Base-by-base conservation (phyloP, 2,888 invertebrate genomes). In the Mimas tiliae region DNA sequence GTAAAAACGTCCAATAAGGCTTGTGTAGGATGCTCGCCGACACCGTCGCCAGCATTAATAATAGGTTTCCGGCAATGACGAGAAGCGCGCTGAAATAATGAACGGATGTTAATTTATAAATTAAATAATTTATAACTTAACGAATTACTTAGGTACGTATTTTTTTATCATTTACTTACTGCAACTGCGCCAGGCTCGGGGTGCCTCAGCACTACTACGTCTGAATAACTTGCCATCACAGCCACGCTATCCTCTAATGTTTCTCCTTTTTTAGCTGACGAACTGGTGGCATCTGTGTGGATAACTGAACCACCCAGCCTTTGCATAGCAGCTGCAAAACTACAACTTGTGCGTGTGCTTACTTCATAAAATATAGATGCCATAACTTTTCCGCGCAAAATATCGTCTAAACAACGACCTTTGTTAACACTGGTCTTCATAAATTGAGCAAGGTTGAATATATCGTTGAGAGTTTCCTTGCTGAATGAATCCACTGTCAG, bases 31-130 rank as follows among this genome's bases (percentile, higher is more conserved):
- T 99, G 99, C 85, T 99, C 99, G 0, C 99, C 99, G 0, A 98
- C 95, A 9, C 99, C 99, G 90, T 99, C 99, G 1, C 99, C 99
- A 12, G 99, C 99, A 92, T 99, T 99, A 64, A 99, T 96, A n/a
- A 99, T 91, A 0, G 99, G 98, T 82, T 97, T 98, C 0, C 97
- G 95, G 74, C 97, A 97, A 68, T 96, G 96, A 16, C 96, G 95
- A 0, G 98, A 96, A 0, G 98, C 98, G 78, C 95, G 95, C 98
- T 98, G 82, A 82, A 84, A 80, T 65, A 48, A 66, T 58, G 11
- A 45, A 64, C 21, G 11, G 6, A 16, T 9, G 16, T 1, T 19
- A n/a, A n/a, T n/a, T n/a, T n/a, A n/a, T n/a, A n/a, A n/a, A n/a
- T 16, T 0, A 50, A 47, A 48, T 34, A 0, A 50, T 34, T 27